A percentile compares a stretch with the other conserved stretches of the same genome.
phyloP scores from a whole-genome alignment of 2,797 vertebrate species.

The Enteromius viviparus region DNA sequence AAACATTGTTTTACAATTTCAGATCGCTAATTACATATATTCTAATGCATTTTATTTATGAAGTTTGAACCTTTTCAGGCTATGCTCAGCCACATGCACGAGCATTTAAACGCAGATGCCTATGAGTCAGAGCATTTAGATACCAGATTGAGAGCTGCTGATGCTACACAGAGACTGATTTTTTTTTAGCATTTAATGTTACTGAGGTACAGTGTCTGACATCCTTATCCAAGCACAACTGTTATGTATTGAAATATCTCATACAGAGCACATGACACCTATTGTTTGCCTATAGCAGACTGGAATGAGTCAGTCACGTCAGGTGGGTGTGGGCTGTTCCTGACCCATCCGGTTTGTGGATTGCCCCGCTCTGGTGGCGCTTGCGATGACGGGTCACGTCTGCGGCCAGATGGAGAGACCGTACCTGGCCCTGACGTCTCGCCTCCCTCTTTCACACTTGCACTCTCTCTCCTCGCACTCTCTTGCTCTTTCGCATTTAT shows the following conservation, averaged over 20 bases:
- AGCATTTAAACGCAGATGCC: background rate
- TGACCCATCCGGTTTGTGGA: background rate
- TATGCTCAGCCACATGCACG: background rate
- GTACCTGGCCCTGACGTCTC: constrained; percentile 41
- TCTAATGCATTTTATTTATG: no score
- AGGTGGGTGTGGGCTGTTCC: background rate
- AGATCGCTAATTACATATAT: no score
- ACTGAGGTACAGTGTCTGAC: background rate
- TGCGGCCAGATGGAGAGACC: constrained; percentile 48
- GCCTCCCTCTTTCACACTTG: constrained; percentile 36
- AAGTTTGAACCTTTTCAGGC: background rate
- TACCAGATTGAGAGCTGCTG: background rate
- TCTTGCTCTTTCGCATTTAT: constrained; percentile 37
- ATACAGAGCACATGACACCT: background rate
- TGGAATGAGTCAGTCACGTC: constrained; percentile 9
- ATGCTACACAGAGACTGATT: background rate
- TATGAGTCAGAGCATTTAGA: background rate
- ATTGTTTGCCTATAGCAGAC: constrained; percentile 10
- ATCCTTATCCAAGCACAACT: background rate
- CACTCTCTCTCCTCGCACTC: constrained; percentile 39
- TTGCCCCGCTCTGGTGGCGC: constrained; percentile 22
- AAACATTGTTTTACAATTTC: background rate
- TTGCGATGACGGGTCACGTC: constrained; percentile 22
- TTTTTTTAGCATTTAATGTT: background rate
- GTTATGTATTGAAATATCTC: constrained; percentile 12